A percentile compares a stretch with the other conserved stretches of the same genome.
phyloP scores from a whole-genome alignment of 1,140 invertebrate species.

The Hylaeus volcanicus region DNA sequence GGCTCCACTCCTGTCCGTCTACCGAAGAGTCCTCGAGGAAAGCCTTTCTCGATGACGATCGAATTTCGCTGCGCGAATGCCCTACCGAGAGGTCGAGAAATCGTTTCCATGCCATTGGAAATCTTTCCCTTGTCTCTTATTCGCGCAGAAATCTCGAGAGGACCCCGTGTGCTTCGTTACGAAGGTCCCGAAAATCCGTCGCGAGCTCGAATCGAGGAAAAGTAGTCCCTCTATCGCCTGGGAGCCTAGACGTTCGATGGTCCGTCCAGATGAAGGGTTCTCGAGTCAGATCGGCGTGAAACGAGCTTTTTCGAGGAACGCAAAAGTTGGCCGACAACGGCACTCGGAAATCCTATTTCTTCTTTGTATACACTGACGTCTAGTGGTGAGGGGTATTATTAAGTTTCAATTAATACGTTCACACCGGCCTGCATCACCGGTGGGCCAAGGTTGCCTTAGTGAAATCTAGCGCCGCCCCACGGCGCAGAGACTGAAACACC shows the following conservation, averaged over 20 bases:
- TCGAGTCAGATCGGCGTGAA: conserved; percentile 33
- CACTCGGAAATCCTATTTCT: conserved; percentile 7
- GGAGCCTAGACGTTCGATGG: not conserved
- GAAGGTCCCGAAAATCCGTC: no score
- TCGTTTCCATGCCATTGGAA: conserved; percentile 27
- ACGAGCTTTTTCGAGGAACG: conserved; percentile 53
- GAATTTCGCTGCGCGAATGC: conserved; percentile 51
- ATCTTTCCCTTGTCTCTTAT: not conserved
- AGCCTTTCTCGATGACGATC: conserved; percentile 58
- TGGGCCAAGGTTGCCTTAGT: no score
- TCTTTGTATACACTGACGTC: not conserved
- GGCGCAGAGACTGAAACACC: no score
- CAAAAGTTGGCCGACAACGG: not conserved
- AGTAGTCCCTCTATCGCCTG: no score
- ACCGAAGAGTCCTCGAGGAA: conserved; percentile 52
- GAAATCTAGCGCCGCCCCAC: no score
- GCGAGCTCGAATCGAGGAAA: conserved; percentile 13
- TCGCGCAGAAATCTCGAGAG: conserved; percentile 12
- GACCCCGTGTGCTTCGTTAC: conserved; percentile 32
- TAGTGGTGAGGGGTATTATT: not conserved
- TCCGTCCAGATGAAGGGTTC: conserved; percentile 39
- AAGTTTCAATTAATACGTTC: no score
- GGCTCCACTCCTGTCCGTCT: conserved; percentile 29
- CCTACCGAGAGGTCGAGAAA: conserved; percentile 23
- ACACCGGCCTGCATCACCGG: no score